phyloP scores from a whole-genome alignment of 2,888 invertebrate genomes.

The Eupsilia transversa region DNA sequence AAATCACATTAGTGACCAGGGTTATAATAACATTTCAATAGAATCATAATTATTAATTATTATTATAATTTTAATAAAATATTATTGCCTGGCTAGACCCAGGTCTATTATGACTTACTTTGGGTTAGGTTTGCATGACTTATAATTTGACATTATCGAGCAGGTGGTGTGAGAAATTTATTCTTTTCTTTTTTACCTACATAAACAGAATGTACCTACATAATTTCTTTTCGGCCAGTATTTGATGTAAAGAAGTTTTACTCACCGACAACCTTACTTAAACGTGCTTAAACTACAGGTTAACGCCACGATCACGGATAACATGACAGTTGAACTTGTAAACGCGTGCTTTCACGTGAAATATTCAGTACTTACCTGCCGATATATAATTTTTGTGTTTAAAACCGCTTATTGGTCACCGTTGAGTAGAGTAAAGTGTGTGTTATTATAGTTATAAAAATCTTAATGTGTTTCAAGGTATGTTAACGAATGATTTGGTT shows the following conservation, averaged over 20 bases:
- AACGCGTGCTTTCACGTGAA: conserved; percentile 64
- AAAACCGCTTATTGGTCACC: conserved; percentile 59
- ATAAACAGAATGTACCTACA: background rate
- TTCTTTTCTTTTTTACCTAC: background rate
- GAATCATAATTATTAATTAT: too few relatives aligned
- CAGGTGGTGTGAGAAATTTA: too few relatives aligned
- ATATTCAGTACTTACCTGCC: conserved; percentile 53
- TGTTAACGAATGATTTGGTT: conserved; percentile 55
- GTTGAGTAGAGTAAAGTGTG: conserved; percentile 41
- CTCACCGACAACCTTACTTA: conserved; percentile 46
- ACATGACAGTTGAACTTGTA: conserved; percentile 67
- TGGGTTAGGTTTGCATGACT: background rate
- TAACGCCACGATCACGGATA: conserved; percentile 51
- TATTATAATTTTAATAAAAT: too few relatives aligned
- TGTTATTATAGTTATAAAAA: conserved; percentile 65
- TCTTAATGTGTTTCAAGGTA: conserved; percentile 56
- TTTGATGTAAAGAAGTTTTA: conserved; percentile 33
- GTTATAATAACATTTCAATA: too few relatives aligned
- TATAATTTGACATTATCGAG: background rate
- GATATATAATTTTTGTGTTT: conserved; percentile 62
- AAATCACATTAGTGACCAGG: background rate
- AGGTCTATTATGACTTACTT: background rate
- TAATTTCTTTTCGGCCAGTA: conserved; percentile 34
- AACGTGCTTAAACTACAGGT: conserved; percentile 44
- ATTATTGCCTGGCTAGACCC: background rate